phyloP scores from a whole-genome alignment of 2,888 invertebrate species.

The Drosophila recens region DNA sequence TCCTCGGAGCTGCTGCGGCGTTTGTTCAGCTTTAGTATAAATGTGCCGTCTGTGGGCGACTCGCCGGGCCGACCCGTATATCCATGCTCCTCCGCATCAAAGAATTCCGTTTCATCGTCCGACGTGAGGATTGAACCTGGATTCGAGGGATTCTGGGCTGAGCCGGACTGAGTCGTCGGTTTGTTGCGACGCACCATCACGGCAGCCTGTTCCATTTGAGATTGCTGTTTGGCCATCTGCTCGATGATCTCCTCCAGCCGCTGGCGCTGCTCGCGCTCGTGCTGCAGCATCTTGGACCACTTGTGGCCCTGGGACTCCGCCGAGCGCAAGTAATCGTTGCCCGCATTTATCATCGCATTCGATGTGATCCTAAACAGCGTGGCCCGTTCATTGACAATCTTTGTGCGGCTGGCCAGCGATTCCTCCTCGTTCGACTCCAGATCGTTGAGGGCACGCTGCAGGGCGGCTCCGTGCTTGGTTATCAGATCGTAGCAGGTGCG shows the following conservation, averaged over 20 bases:
- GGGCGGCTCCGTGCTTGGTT: slow-evolving; percentile 93
- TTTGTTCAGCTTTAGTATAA: slow-evolving; percentile 88
- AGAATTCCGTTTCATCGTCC: slow-evolving; percentile 92
- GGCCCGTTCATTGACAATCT: slow-evolving; percentile 96
- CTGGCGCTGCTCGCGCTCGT: slow-evolving; percentile 97
- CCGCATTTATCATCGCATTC: slow-evolving; percentile 98
- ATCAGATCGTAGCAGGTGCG: slow-evolving; percentile 96
- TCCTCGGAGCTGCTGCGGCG: slow-evolving; percentile 75
- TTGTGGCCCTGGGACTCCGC: slow-evolving; percentile 96
- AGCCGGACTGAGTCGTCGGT: slow-evolving; percentile 36
- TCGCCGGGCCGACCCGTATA: slow-evolving; percentile 51
- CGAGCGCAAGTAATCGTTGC: slow-evolving; percentile 95
- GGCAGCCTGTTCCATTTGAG: slow-evolving; percentile 96
- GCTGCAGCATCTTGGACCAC: slow-evolving; percentile 96
- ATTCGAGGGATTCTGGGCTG: slow-evolving; percentile 32
- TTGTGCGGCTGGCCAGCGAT: slow-evolving; percentile 90
- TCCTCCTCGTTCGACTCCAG: slow-evolving; percentile 90
- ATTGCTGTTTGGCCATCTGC: slow-evolving; percentile 98
- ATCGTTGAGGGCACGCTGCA: slow-evolving; percentile 93
- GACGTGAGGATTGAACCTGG: slow-evolving; percentile 81
- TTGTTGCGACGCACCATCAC: slow-evolving; percentile 79
- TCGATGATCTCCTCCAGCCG: slow-evolving; percentile 98
- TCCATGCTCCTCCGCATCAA: slow-evolving; percentile 88
- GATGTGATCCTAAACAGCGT: slow-evolving; percentile 98
- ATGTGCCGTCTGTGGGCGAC: slow-evolving; percentile 79